These are phyloP conservation scores for Phoenicopterus ruber DNA, from an alignment of 2,113 vertebrate species.

Conservation along the genomic window DNA sequence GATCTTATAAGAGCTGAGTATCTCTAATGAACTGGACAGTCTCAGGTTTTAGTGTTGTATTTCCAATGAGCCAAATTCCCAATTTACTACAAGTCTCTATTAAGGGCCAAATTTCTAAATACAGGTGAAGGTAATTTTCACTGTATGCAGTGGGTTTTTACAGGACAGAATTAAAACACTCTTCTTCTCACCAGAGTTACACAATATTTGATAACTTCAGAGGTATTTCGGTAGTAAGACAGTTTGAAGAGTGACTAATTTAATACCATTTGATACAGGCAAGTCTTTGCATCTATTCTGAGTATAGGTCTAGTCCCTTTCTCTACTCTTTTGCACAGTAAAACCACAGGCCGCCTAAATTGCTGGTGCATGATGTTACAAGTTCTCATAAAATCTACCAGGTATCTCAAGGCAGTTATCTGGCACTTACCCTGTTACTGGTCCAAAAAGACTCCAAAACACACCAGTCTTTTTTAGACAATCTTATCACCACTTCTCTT, in stretches of 20 bases:
- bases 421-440: not conserved
- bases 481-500: not conserved
- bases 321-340: not conserved
- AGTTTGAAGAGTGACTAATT: not conserved
- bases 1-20: not conserved
- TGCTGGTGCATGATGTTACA: not conserved
- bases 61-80: not conserved
- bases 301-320: not conserved
- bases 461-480: not conserved
- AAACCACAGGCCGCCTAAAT: not conserved
- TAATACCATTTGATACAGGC: not conserved
- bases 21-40: not conserved
- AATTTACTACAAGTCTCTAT: not conserved
- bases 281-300: not conserved
- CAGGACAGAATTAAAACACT: not conserved
- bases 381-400: not conserved
- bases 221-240: not conserved
- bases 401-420: not conserved
- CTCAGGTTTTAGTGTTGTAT: not conserved
- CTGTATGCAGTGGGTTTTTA: not conserved
- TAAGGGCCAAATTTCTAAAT: not conserved
- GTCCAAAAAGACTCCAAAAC: not conserved
- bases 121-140: not conserved
- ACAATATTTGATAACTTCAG: not conserved
- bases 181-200: not conserved